These are phyloP conservation scores for Linnaemya tessellans DNA, from an alignment of 2,888 invertebrate species.

Conservation along the genomic window DNA sequence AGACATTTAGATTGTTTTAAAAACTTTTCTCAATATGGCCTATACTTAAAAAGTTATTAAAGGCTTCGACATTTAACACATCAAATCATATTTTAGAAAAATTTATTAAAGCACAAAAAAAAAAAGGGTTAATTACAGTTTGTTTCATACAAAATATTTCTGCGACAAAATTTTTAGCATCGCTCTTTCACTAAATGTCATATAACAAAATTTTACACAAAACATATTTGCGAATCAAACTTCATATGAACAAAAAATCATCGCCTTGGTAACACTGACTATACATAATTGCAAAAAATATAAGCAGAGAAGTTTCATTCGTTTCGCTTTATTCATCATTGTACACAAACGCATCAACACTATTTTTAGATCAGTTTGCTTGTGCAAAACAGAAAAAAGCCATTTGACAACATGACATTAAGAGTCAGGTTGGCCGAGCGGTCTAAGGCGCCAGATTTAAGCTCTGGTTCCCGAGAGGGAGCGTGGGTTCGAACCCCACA, in stretches of 20 bases:
- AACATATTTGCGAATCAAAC: too few species aligned
- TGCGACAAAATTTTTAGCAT: too few species aligned
- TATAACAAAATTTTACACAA: too few species aligned
- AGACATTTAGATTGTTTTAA: too few species aligned
- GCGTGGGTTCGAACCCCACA: slow-evolving; percentile 92
- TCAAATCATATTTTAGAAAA: too few species aligned
- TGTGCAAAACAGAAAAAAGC: background rate
- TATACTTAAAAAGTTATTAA: too few species aligned
- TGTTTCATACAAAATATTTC: too few species aligned
- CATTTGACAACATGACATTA: background rate
- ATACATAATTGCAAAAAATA: slow-evolving; percentile 12
- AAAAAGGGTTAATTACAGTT: too few species aligned
- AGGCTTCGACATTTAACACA: too few species aligned
- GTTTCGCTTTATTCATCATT: background rate
- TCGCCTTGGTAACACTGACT: background rate
- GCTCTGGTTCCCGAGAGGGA: slow-evolving; percentile 90
- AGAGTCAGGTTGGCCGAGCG: slow-evolving; percentile 88
- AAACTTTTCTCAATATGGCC: too few species aligned
- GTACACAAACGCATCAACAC: background rate
- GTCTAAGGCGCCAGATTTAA: slow-evolving; percentile 92
- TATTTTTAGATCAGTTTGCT: slow-evolving; percentile 48
- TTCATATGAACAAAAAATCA: background rate
- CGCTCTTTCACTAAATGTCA: too few species aligned
- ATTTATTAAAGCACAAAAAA: too few species aligned
- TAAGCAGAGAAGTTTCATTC: background rate